phyloP scores from a whole-genome alignment of 2,113 vertebrate genomes.

The Nettapus auritus region DNA sequence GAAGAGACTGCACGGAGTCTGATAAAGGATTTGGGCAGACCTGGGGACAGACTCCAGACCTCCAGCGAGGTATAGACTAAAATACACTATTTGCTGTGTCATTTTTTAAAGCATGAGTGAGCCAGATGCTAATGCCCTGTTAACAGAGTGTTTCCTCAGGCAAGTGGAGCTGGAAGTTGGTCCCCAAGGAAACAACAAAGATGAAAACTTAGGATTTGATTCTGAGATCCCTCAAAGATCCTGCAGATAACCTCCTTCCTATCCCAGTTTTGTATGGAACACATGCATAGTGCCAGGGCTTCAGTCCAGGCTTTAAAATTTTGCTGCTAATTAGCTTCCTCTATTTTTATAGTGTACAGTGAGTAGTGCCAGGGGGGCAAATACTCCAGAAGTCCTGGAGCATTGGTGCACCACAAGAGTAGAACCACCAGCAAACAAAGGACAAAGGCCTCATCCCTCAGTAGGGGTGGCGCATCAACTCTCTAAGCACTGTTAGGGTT shows the following conservation, averaged over 20 bases:
- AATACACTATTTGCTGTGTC: not conserved
- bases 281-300: not conserved
- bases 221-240: not conserved
- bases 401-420: not conserved
- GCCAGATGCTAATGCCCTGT: not conserved
- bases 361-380: not conserved
- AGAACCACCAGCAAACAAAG: not conserved
- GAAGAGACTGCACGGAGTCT: not conserved
- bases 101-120: not conserved
- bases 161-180: not conserved
- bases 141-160: not conserved
- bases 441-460: not conserved
- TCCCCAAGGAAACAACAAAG: not conserved
- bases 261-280: not conserved
- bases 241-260: not conserved
- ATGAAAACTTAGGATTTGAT: not conserved
- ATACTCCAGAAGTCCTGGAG: not conserved
- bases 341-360: not conserved
- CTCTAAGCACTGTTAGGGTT: not conserved
- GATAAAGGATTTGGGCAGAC: not conserved
- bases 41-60: not conserved
- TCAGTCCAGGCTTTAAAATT: not conserved
- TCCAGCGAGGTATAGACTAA: not conserved
- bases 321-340: not conserved
- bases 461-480: not conserved